A percentile compares a stretch with the other conserved stretches of the same genome.
phyloP scores from a whole-genome alignment of 2,888 invertebrate species.

The Eupithecia subfuscata region DNA sequence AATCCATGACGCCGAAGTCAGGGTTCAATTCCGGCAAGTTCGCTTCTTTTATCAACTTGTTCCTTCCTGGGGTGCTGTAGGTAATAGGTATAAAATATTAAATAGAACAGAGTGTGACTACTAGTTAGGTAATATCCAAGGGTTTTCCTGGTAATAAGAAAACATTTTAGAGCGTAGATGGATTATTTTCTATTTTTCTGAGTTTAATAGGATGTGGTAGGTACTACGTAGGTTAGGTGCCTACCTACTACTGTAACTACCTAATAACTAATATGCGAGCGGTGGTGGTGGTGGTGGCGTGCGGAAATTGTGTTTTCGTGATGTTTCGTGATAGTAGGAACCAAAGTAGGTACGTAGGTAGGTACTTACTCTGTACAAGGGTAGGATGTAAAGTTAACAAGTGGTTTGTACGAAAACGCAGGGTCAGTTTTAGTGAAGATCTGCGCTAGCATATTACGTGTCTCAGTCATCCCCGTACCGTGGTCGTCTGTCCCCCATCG shows the following conservation, averaged over 20 bases:
- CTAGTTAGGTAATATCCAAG: neutral
- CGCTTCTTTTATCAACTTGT: slow-evolving; percentile 72
- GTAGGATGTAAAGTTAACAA: slow-evolving; percentile 78
- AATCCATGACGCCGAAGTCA: slow-evolving; percentile 77
- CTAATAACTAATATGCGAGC: too few relatives aligned
- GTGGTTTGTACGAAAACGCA: slow-evolving; percentile 72
- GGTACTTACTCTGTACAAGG: slow-evolving; percentile 76
- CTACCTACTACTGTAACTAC: too few relatives aligned
- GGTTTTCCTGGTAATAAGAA: neutral
- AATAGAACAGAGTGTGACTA: neutral
- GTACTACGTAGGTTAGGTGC: too few relatives aligned
- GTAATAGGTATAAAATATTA: neutral
- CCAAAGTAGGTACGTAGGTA: too few relatives aligned
- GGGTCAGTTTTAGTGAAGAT: slow-evolving; percentile 72
- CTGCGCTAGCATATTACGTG: slow-evolving; percentile 76
- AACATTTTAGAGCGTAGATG: too few relatives aligned
- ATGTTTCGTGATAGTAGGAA: too few relatives aligned
- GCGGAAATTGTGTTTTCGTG: too few relatives aligned
- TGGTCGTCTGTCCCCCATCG: slow-evolving; percentile 73
- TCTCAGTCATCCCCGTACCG: slow-evolving; percentile 72
- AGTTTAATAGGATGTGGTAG: too few relatives aligned
- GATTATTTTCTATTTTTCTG: too few relatives aligned
- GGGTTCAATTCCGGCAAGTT: slow-evolving; percentile 70
- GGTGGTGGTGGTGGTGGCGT: too few relatives aligned
- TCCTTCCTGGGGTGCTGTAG: slow-evolving; percentile 71